These are phyloP conservation scores for Anolis carolinensis DNA, from an alignment of 2,113 vertebrate species.

Conservation along the genomic window DNA sequence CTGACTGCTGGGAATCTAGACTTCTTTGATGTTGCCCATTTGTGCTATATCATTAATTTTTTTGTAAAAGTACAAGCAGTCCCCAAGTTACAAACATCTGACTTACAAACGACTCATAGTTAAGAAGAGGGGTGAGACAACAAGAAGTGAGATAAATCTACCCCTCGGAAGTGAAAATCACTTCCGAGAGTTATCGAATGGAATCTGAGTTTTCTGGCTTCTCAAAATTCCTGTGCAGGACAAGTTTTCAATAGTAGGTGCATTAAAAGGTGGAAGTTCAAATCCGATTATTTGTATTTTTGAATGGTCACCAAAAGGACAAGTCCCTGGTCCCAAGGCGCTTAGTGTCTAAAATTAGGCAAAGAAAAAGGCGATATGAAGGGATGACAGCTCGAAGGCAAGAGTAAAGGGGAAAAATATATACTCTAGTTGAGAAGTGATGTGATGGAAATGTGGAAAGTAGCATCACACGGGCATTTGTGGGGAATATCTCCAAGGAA, in stretches of 20 bases:
- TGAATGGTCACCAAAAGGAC: not conserved
- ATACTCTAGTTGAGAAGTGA: not conserved
- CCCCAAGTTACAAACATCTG: too few species aligned
- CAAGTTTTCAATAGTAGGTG: not conserved
- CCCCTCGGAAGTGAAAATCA: too few species aligned
- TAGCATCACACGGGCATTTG: too few species aligned
- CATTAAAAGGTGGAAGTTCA: not conserved
- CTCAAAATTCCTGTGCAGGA: not conserved
- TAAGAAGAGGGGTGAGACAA: too few species aligned
- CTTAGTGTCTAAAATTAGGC: not conserved
- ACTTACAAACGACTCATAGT: too few species aligned
- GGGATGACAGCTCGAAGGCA: not conserved
- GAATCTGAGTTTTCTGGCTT: not conserved
- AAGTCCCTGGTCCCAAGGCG: not conserved
- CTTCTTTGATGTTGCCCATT: too few species aligned
- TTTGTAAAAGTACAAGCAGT: not conserved
- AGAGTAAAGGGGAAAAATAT: not conserved
- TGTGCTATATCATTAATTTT: not conserved
- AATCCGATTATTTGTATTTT: not conserved
- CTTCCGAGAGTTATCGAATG: too few species aligned
- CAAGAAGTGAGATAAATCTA: too few species aligned
- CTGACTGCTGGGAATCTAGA: too few species aligned
- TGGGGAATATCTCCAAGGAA: too few species aligned
- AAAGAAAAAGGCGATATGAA: not conserved
- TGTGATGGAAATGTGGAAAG: not conserved